Evolutionary conservation across 1,140 invertebrate species (phyloP), one percentile per base, ranked within the genome.

Genomic region (Muscidifurax raptorellus): DNA sequence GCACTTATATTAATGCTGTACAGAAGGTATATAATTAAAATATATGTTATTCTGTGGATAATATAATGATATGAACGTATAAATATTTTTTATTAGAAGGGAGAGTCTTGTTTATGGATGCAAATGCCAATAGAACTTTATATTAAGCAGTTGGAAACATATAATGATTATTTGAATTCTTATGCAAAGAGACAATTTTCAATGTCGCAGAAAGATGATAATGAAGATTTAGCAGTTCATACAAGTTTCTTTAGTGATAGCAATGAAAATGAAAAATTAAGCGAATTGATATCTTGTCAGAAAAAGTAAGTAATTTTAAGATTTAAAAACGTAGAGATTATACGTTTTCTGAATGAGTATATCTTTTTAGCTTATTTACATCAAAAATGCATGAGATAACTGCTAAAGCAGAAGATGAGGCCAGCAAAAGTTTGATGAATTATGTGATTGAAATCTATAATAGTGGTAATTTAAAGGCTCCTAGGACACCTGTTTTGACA

Each of bases 41-140:
- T 64, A 71, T 28, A 25, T 69, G 30, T 32, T n/a, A 64, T 47
- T 10, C 72, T 66, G n/a, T 72, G 36, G 1, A 82, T 6, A 18
- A 4, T 25, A 59, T 76, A 1, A 13, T 22, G 32, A 82, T 67
- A 9, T 1, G 0, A 10, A 28, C 18, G 28, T 67, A 30, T 74
- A 18, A 83, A 64, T 66, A 76, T 66, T 81, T 75, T 86, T 22
- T 74, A 85, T 7, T 40, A 93, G 92, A 90, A 90, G 89, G 89
- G 88, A 28, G 40, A 84, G 12, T 72, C 88, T 52, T 84, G 89
- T 27, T 81, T 90, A 5, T 93, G 91, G 92, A 89, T 88, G 12
- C 91, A 93, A 87, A 88, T 92, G 85, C 91, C 91, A 28, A 76
- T 91, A 4, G 89, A 93, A 40, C 74, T 88, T 25, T 92, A 90